Percentiles rank a stretch among this genome's conserved stretches.
Evolutionary conservation across 2,113 vertebrate genomes (phyloP).

Genomic region (Phainopepla nitens): DNA sequence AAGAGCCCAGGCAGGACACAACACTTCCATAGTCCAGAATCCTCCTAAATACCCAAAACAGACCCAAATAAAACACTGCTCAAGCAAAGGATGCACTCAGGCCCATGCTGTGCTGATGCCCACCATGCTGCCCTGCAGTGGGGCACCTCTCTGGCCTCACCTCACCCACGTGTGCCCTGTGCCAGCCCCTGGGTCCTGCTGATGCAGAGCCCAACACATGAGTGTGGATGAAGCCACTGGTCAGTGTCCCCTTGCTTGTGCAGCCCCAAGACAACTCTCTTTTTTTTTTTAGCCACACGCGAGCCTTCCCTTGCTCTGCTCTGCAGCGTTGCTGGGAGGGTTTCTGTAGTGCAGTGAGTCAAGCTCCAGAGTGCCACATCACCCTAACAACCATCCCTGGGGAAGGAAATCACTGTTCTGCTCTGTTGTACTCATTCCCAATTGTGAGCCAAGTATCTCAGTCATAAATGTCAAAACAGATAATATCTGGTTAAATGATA

Average conservation of each 20-base stretch:
- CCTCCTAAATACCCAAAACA: background rate
- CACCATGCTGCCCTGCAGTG: background rate
- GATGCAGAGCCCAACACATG: rapidly evolving
- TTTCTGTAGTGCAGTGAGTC: background rate
- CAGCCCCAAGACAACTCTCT: background rate
- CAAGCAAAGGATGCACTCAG: background rate
- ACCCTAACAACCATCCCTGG: background rate
- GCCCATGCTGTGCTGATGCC: rapidly evolving
- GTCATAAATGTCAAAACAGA: constrained; percentile 59
- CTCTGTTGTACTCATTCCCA: constrained; percentile 22
- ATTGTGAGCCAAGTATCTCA: constrained; percentile 30
- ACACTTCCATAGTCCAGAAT: background rate
- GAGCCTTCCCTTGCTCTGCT: background rate
- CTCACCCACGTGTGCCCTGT: rapidly evolving
- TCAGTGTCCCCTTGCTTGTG: background rate
- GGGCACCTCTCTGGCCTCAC: background rate
- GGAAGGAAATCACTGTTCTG: constrained; percentile 32
- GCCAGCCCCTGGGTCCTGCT: background rate
- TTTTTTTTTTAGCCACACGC: rapidly evolving
- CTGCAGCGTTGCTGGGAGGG: background rate
- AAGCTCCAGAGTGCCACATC: background rate
- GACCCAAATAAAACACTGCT: background rate
- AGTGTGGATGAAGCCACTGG: background rate
- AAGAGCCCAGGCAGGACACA: background rate
- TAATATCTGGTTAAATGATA: constrained; percentile 43